Conservation (phyloP, 2,113 vertebrate genomes). For the Archilochus colubris region DNA sequence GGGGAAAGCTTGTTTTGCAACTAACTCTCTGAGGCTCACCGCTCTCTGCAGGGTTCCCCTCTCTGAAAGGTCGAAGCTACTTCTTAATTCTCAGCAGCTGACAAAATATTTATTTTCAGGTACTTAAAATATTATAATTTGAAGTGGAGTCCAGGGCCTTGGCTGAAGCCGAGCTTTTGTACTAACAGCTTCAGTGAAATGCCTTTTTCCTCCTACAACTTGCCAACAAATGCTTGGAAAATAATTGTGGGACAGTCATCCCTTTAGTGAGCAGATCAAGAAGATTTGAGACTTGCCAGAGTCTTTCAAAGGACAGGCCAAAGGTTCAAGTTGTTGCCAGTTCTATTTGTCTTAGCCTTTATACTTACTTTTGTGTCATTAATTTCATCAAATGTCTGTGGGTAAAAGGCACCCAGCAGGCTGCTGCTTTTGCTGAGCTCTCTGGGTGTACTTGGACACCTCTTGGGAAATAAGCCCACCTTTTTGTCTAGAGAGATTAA, state of each 20-base stretch:
- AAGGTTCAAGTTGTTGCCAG: conserved; percentile 68
- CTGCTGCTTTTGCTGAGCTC: conserved; percentile 33
- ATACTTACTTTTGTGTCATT: conserved; percentile 68
- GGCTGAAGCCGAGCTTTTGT: conserved; percentile 63
- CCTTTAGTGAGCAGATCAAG: conserved; percentile 65
- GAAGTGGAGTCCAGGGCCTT: conserved; percentile 60
- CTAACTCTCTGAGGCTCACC: conserved; percentile 45
- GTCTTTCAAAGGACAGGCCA: conserved; percentile 64
- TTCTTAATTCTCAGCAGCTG: conserved; percentile 70
- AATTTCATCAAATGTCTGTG: conserved; percentile 58
- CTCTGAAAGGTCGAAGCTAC: conserved; percentile 63
- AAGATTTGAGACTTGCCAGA: conserved; percentile 65
- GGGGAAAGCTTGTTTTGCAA: conserved; percentile 52
- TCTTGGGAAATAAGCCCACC: conserved; percentile 38
- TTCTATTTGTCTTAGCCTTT: conserved; percentile 69
- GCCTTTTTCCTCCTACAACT: conserved; percentile 53
- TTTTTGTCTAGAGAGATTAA: conserved; percentile 49
- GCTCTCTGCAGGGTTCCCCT: conserved; percentile 45
- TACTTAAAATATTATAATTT: conserved; percentile 73
- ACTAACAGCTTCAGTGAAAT: conserved; percentile 57
- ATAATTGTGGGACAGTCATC: conserved; percentile 59
- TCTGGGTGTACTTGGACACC: conserved; percentile 43
- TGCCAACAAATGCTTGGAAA: conserved; percentile 64
- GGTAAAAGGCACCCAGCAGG: conserved; percentile 60
- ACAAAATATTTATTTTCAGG: conserved; percentile 74